These are phyloP conservation scores for Pterocles burchelli DNA, from an alignment of 2,113 vertebrate genomes.

Conservation along the genomic window DNA sequence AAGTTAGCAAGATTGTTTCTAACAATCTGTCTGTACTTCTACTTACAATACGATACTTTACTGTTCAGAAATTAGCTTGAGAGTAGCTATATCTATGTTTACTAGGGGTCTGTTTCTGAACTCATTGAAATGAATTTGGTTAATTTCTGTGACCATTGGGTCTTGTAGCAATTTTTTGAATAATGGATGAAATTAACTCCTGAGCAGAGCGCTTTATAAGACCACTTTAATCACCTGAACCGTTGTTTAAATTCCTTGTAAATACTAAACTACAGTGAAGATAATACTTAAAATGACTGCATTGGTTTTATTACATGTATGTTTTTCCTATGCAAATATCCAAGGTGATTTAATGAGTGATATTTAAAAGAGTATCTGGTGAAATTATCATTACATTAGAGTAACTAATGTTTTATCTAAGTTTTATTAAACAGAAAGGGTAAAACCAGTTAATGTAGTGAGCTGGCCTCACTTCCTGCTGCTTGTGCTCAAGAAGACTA, in stretches of 20 bases:
- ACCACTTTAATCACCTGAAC: background rate
- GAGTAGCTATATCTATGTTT: background rate
- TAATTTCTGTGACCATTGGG: background rate
- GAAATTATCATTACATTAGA: background rate
- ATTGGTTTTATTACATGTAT: background rate
- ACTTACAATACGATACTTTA: rapidly evolving
- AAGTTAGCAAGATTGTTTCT: background rate
- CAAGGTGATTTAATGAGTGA: background rate
- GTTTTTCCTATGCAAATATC: background rate
- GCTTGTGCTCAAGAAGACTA: background rate
- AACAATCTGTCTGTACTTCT: background rate
- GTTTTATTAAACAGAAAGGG: background rate
- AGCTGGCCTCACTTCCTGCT: background rate
- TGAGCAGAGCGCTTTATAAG: background rate
- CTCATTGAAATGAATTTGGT: background rate
- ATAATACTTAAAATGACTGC: background rate
- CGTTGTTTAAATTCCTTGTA: background rate
- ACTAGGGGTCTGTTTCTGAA: background rate
- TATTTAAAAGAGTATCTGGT: background rate
- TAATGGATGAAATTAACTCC: background rate
- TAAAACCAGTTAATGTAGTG: background rate
- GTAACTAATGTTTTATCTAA: background rate
- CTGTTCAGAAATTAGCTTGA: background rate
- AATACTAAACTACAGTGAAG: background rate
- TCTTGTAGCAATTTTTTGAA: background rate